A percentile compares a stretch with the other conserved stretches of the same genome.
phyloP scores from a whole-genome alignment of 2,113 vertebrate species.

The Epinephelus moara region DNA sequence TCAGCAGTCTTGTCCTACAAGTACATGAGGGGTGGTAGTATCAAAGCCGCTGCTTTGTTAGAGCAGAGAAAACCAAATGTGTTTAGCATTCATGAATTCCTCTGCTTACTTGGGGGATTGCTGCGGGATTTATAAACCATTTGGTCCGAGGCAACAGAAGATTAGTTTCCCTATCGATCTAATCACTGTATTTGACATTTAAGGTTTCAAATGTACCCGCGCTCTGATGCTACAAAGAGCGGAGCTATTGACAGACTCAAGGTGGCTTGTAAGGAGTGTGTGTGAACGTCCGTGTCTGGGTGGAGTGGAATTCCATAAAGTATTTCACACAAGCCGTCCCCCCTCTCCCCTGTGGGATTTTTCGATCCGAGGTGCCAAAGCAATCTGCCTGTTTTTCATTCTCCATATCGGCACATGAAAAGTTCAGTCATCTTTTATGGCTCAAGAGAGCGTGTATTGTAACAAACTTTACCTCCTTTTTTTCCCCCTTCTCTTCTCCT shows the following conservation, averaged over 20 bases:
- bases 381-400: constrained; percentile 62
- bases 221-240: constrained; percentile 31
- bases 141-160: constrained; percentile 68
- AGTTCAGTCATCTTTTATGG: constrained; percentile 49
- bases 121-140: constrained; percentile 71
- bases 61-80: constrained; percentile 42
- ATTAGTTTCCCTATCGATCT: constrained; percentile 68
- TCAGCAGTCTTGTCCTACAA: constrained; percentile 70
- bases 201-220: constrained; percentile 56
- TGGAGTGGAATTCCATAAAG: constrained; percentile 42
- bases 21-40: constrained; percentile 45
- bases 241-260: constrained; percentile 42
- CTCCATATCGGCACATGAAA: constrained; percentile 41
- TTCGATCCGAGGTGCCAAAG: constrained; percentile 33
- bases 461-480: constrained; percentile 30
- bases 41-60: constrained; percentile 73
- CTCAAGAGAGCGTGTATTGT: constrained; percentile 30
- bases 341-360: constrained; percentile 10
- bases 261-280: constrained; percentile 36
- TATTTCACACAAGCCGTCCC: constrained; percentile 32
- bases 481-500: not conserved
- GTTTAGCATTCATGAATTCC: constrained; percentile 75
- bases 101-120: constrained; percentile 66
- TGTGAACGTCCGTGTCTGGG: constrained; percentile 14
- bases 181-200: constrained; percentile 66